A percentile compares a stretch with the other conserved stretches of the same genome.
phyloP scores from a whole-genome alignment of 1,140 invertebrate genomes.

The Callitettix versicolor region DNA sequence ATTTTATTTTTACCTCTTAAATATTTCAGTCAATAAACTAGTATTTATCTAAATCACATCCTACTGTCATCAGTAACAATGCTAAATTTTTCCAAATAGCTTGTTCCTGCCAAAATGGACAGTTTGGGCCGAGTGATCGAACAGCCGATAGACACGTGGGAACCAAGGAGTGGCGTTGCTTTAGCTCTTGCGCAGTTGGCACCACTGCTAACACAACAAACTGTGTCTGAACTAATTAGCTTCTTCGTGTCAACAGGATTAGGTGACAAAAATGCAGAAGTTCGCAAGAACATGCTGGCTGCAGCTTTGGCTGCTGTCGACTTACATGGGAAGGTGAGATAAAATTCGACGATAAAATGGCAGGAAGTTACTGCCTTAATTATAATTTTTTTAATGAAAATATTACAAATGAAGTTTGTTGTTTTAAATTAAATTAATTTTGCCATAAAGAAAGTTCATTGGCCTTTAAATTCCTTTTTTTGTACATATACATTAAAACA shows the following conservation, averaged over 20 bases:
- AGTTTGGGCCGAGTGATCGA: constrained; percentile 82
- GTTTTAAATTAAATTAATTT: too few relatives aligned
- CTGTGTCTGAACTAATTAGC: constrained; percentile 57
- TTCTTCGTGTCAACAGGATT: constrained; percentile 83
- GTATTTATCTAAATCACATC: too few relatives aligned
- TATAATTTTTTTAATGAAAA: neutral
- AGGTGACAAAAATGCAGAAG: constrained; percentile 70
- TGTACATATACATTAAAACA: too few relatives aligned
- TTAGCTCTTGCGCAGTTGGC: constrained; percentile 66
- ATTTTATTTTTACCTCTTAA: too few relatives aligned
- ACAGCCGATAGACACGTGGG: constrained; percentile 79
- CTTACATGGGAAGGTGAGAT: constrained; percentile 71
- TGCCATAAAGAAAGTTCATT: too few relatives aligned
- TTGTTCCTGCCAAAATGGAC: constrained; percentile 79
- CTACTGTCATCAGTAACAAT: too few relatives aligned
- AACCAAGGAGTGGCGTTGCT: constrained; percentile 76
- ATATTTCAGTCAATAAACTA: too few relatives aligned
- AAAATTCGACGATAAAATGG: too few relatives aligned
- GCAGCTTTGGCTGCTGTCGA: constrained; percentile 87
- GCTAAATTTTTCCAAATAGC: constrained; percentile 32
- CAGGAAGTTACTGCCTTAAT: neutral
- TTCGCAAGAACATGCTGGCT: constrained; percentile 82
- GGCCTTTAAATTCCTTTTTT: too few relatives aligned
- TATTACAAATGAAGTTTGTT: neutral
- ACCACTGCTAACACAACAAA: constrained; percentile 51